These are phyloP conservation scores for Fregetta grallaria DNA, from an alignment of 2,113 vertebrate species.

Conservation along the genomic window DNA sequence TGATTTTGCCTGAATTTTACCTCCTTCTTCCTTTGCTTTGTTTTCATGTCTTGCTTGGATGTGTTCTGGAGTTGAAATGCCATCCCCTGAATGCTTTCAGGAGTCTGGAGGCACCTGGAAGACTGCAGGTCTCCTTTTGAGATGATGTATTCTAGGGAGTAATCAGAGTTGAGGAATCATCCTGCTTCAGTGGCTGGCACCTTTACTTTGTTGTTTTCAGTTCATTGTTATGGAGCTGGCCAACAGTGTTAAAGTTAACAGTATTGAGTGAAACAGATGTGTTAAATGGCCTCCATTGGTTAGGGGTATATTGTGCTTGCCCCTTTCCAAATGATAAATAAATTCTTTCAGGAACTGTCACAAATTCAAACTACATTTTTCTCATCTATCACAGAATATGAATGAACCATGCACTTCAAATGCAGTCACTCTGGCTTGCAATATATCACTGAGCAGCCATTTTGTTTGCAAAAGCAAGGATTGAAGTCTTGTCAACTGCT, in stretches of 20 bases:
- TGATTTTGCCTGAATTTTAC: neutral
- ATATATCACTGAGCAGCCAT: neutral
- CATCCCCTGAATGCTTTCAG: neutral
- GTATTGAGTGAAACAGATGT: neutral
- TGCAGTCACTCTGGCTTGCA: neutral
- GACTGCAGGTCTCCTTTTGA: neutral
- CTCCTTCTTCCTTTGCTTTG: neutral
- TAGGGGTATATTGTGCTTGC: neutral
- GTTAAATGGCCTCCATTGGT: neutral
- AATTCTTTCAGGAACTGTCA: neutral
- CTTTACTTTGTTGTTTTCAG: neutral
- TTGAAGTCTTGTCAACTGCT: neutral
- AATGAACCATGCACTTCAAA: neutral
- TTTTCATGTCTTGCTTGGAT: neutral
- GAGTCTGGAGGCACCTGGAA: neutral
- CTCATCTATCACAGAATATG: neutral
- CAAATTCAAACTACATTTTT: neutral
- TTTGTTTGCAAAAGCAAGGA: neutral
- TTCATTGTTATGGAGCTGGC: neutral
- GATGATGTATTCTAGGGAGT: neutral
- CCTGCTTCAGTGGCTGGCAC: neutral
- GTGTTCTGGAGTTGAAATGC: neutral
- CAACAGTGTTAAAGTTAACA: neutral
- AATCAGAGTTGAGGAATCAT: neutral
- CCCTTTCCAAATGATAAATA: neutral